Percentiles rank a stretch among this genome's conserved stretches.
Evolutionary conservation across 1,140 invertebrate species (phyloP).

Genomic region (Adoxophyes honmai): DNA sequence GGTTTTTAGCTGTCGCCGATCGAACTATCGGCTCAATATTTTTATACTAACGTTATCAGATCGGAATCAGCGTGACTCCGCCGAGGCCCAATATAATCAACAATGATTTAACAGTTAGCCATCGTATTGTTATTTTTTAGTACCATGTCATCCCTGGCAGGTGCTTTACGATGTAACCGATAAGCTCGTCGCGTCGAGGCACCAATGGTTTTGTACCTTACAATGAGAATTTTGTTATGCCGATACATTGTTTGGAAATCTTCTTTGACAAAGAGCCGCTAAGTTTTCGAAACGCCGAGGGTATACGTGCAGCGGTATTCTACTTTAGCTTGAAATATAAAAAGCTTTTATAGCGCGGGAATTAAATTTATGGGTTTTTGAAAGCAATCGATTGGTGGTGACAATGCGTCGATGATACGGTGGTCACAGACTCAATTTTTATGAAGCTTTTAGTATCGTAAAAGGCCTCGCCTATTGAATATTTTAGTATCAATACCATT

Average conservation of each 20-base stretch:
- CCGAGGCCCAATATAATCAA: constrained; percentile 50
- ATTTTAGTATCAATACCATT: too few species aligned
- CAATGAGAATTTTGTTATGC: neutral
- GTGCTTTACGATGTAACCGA: constrained; percentile 39
- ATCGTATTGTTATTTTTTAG: constrained; percentile 51
- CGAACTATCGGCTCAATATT: constrained; percentile 60
- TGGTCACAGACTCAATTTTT: too few species aligned
- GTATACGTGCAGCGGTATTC: neutral
- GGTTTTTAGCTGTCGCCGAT: neutral
- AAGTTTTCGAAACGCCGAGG: neutral
- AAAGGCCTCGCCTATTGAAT: too few species aligned
- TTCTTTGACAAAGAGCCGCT: constrained; percentile 1
- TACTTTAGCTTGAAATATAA: too few species aligned
- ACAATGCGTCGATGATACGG: too few species aligned
- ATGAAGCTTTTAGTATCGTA: too few species aligned
- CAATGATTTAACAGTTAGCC: constrained; percentile 58
- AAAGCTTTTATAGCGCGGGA: too few species aligned
- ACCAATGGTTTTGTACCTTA: neutral
- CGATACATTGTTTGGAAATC: neutral
- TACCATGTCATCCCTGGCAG: constrained; percentile 62
- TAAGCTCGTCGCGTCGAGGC: neutral
- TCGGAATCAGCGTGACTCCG: constrained; percentile 56
- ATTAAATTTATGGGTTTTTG: too few species aligned
- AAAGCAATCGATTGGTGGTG: too few species aligned
- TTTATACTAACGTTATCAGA: constrained; percentile 65